Percentiles rank a stretch among this genome's conserved stretches.
Evolutionary conservation across 2,113 vertebrate genomes (phyloP).

Genomic region (Alexandromys fortis): DNA sequence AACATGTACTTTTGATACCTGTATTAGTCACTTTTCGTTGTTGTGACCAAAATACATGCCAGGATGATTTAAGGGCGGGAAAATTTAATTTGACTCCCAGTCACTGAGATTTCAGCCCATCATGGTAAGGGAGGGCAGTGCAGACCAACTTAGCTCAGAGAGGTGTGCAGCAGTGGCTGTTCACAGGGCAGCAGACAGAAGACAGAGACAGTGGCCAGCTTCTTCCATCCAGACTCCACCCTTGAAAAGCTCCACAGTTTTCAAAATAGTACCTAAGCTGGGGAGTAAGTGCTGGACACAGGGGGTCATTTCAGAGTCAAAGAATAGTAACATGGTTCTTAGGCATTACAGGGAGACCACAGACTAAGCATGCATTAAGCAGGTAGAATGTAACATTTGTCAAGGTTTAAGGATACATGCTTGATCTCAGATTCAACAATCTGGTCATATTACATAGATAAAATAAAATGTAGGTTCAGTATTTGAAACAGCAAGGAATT

Average conservation of each 20-base stretch:
- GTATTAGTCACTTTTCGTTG: background rate
- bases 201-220: background rate
- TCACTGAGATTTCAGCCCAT: background rate
- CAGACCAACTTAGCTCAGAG: background rate
- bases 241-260: background rate
- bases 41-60: background rate
- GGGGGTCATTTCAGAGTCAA: background rate
- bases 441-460: background rate
- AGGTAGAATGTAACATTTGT: constrained; percentile 34
- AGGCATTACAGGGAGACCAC: background rate
- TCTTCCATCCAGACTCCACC: background rate
- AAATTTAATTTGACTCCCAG: background rate
- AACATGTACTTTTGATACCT: constrained; percentile 33
- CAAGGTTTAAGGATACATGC: background rate
- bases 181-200: background rate
- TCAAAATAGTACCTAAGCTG: background rate
- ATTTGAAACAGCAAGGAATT: constrained; percentile 37
- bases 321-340: background rate
- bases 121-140: background rate
- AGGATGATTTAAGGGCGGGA: background rate
- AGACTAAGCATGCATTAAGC: background rate
- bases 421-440: constrained; percentile 24
- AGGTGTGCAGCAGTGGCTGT: too few species aligned
- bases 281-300: too few species aligned
- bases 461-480: constrained; percentile 38